Conservation (phyloP, 2,113 vertebrate species). For the Aegithalos caudatus region DNA sequence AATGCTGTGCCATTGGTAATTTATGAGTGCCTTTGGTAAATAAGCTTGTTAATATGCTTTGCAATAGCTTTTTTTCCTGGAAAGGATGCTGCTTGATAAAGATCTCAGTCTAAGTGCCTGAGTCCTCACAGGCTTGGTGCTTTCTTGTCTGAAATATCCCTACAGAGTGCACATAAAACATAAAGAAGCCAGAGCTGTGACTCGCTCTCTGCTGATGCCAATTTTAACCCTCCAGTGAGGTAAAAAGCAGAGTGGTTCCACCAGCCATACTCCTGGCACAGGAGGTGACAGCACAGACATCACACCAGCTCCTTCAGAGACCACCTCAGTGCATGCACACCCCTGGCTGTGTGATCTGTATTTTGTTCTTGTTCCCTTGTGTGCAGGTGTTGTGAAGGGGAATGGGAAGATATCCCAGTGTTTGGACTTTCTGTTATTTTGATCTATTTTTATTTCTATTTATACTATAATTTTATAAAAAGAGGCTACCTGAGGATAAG, state of each 20-base stretch:
- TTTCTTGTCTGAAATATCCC: not conserved
- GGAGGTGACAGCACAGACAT: not conserved
- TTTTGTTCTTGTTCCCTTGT: not conserved
- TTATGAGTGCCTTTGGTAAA: not conserved
- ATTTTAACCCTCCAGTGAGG: not conserved
- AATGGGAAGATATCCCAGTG: not conserved
- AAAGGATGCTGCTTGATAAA: not conserved
- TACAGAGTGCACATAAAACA: not conserved
- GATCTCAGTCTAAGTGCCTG: not conserved
- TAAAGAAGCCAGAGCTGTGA: not conserved
- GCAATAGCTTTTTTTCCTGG: not conserved
- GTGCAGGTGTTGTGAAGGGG: not conserved
- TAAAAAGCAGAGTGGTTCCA: not conserved
- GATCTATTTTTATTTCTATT: not conserved
- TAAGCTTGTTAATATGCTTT: not conserved
- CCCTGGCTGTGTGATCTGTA: not conserved
- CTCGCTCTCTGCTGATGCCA: rapidly evolving
- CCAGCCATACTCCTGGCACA: not conserved
- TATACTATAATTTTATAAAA: not conserved
- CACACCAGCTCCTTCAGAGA: not conserved
- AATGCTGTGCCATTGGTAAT: not conserved
- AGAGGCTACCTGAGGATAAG: not conserved
- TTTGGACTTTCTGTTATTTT: not conserved
- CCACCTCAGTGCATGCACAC: not conserved
- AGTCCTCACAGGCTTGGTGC: not conserved